Percentiles rank a stretch among this genome's conserved stretches.
Evolutionary conservation across 2,888 invertebrate genomes (phyloP).

Genomic region (Asteroscopus sphinx): DNA sequence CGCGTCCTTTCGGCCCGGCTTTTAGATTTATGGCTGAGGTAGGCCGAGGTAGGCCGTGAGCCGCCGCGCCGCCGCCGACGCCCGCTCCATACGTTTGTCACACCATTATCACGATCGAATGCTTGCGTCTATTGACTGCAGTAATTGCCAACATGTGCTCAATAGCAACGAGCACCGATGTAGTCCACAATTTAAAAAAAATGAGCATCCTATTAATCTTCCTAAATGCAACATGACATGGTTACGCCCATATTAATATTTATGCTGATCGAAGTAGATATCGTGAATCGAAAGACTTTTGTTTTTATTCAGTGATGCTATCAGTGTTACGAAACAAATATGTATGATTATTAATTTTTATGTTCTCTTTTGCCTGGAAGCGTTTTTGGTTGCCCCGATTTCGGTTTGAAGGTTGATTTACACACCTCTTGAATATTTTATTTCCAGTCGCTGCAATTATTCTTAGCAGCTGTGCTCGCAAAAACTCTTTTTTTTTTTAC

Average conservation of each 20-base stretch:
- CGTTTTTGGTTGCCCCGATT: constrained; percentile 22
- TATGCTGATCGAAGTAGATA: constrained; percentile 79
- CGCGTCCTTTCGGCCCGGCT: constrained; percentile 78
- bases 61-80: constrained; percentile 77
- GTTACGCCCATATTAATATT: constrained; percentile 81
- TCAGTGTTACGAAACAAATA: constrained; percentile 48
- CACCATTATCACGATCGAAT: constrained; percentile 78
- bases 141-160: constrained; percentile 75
- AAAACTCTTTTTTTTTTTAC: not conserved
- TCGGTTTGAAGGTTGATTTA: constrained; percentile 22
- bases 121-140: constrained; percentile 62
- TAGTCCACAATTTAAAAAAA: constrained; percentile 56
- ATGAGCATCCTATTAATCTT: constrained; percentile 67
- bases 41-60: constrained; percentile 62
- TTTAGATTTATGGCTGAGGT: constrained; percentile 82
- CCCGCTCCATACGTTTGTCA: constrained; percentile 81
- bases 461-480: constrained; percentile 10
- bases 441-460: constrained; percentile 15
- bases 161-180: constrained; percentile 40
- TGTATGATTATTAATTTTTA: constrained; percentile 39
- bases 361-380: constrained; percentile 44
- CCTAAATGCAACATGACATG: constrained; percentile 76
- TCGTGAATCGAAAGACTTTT: constrained; percentile 58
- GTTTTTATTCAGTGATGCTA: constrained; percentile 53
- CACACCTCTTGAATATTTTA: constrained; percentile 16